Evolutionary conservation across 2,888 invertebrate genomes (phyloP), one percentile per base, ranked within the genome.

Genomic region (Epistrophella euchroma): DNA sequence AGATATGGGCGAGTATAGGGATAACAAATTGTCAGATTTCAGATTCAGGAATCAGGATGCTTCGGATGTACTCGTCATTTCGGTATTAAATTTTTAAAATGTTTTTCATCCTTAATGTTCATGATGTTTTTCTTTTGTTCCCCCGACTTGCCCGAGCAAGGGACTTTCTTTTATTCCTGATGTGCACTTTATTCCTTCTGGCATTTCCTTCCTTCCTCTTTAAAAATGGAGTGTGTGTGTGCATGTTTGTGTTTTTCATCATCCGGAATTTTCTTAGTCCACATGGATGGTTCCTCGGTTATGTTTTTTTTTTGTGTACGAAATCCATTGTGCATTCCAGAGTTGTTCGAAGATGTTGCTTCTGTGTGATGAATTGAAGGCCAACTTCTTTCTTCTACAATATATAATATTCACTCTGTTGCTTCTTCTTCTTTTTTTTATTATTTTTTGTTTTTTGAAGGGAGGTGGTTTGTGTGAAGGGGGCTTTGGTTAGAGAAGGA

Each of bases 201-300:
- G 79, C 75, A 79, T 75, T 84, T 84, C 75, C 84, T 84, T 84
- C 79, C 84, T 79, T 84, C 79, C 79, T 79, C 79, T 79, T 58
- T n/a, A 32, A 22, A 22, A 56, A 71, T n/a, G 6, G 15, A 76
- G 37, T 45, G 32, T 52, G 47, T 37, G 58, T 70, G 72, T 73
- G 71, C 35, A 58, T 75, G 70, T 84, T 75, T 71, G 64, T 79
- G 66, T 47, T 75, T 77, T 75, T 66, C 71, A 74, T 74, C 78
- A 64, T 84, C 73, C 79, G 62, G 78, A 62, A 66, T 50, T 72
- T 72, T 73, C 52, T 62, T 25, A 68, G 62, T 19, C 50, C 60
- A 47, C 32, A 1, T 52, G 37, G 19, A 22, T 52, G 15, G 9
- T 7, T 71, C 43, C 47, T 55, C 10, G 50, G 47, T 50, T 64